These are phyloP conservation scores for Drosophila kohkoa DNA, from an alignment of 1,140 invertebrate species.

Conservation along the genomic window DNA sequence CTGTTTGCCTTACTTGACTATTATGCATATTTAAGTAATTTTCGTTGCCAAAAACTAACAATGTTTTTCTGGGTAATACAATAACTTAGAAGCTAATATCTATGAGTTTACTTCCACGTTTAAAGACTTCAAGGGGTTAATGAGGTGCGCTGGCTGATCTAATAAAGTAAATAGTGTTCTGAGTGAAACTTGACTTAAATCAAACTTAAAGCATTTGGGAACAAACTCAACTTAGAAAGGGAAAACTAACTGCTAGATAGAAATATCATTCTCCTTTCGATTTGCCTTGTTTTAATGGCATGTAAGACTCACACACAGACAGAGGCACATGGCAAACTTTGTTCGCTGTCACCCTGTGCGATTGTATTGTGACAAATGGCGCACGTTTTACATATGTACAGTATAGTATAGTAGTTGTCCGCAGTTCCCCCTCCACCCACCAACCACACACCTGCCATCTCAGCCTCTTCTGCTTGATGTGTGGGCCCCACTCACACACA, in stretches of 20 bases:
- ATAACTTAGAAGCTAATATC: background rate
- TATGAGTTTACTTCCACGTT: background rate
- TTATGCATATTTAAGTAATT: conserved; percentile 16
- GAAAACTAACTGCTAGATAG: background rate
- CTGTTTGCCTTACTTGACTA: conserved; percentile 9
- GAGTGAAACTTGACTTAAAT: too few species aligned
- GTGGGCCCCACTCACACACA: background rate
- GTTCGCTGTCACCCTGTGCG: conserved; percentile 58
- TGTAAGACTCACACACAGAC: background rate
- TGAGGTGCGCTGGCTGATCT: too few species aligned
- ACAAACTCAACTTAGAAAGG: background rate
- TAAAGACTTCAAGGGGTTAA: too few species aligned
- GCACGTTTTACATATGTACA: conserved; percentile 79
- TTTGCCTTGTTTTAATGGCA: background rate
- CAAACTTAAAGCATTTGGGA: too few species aligned
- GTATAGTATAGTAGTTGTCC: conserved; percentile 69
- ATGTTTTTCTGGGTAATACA: background rate
- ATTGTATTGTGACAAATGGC: conserved; percentile 73
- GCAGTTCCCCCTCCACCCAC: conserved; percentile 11
- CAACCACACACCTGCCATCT: background rate
- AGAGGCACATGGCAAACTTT: conserved; percentile 17
- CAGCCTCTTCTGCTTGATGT: background rate
- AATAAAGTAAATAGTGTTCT: too few species aligned
- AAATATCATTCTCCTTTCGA: conserved; percentile 4
- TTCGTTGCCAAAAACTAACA: background rate